phyloP scores from a whole-genome alignment of 1,140 invertebrate species.

The Apis cerana region DNA sequence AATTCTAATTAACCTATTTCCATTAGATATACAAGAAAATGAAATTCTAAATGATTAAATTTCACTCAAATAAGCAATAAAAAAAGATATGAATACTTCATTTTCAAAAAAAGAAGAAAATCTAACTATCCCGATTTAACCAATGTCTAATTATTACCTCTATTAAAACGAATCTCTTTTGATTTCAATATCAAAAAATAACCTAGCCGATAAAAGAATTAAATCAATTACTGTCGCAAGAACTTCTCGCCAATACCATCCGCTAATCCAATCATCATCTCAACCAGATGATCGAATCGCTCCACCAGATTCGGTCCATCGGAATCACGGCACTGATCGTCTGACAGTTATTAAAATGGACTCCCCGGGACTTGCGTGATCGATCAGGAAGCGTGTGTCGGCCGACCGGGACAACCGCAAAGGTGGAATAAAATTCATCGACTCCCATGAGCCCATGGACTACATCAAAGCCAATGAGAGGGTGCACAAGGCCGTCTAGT shows the following conservation, averaged over 20 bases:
- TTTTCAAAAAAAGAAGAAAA: too few species aligned
- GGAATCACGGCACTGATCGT: not conserved
- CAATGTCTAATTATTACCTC: too few species aligned
- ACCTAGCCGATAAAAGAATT: too few species aligned
- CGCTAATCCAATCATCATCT: not conserved
- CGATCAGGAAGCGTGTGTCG: conserved; percentile 45
- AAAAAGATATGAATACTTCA: too few species aligned
- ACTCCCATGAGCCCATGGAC: conserved; percentile 61
- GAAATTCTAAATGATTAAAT: too few species aligned
- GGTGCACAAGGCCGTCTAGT: conserved; percentile 27
- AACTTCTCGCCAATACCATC: too few species aligned
- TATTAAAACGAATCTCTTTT: too few species aligned
- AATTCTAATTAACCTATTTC: too few species aligned
- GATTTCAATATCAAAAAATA: too few species aligned
- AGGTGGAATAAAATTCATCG: conserved; percentile 75
- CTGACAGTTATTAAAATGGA: conserved; percentile 42
- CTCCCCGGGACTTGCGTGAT: conserved; percentile 30
- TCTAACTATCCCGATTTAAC: too few species aligned
- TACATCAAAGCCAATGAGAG: conserved; percentile 72
- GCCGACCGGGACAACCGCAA: conserved; percentile 51
- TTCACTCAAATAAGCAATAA: too few species aligned
- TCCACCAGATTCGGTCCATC: not conserved
- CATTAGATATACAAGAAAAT: not conserved
- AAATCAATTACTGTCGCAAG: too few species aligned
- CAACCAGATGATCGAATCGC: not conserved